Evolutionary conservation across 2,888 invertebrate species (phyloP), one percentile per base, ranked within the genome.

Genomic region (Oscheius sp.): DNA sequence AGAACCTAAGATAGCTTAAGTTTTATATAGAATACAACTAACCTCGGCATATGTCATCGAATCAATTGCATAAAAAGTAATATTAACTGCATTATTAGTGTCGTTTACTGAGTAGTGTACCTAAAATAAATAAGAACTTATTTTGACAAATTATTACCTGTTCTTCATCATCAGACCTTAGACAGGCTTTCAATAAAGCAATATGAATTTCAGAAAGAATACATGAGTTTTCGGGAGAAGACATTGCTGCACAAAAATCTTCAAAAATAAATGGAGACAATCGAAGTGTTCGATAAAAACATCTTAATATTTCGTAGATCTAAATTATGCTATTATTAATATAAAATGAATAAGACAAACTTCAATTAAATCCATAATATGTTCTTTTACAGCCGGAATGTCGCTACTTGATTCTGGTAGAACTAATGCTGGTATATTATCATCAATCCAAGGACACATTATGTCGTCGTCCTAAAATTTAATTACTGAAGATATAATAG

Each of bases 21-120:
- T 12, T 10, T 39, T 42, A 37, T 25, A 42, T 5, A n/a, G 27
- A 3, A 10, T 17, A 8, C n/a, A 31, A 53, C 55, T 3, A 39
- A 93, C 91, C 89, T 97, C 96, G 46, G 96, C 94, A 94, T 97
- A 98, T 58, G 96, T 96, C 89, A 97, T 92, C 65, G 92, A 91
- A 89, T 98, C 98, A 84, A 96, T 91, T 84, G 96, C 91, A 89
- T 93, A 96, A 66, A 96, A 90, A 79, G 93, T 91, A 75, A 96
- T 92, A 88, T 97, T 96, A 29, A 96, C 92, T 87, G 95, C 94
- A 88, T 97, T 96, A 89, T 96, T 96, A 86, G 95, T 93, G 89
- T 99, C 98, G 71, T 94, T 89, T 8, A 96, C 81, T 17, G 82
- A 71, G 33, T 71, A 76, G 37, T 73, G 65, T 20, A 69, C 50